Conservation (phyloP, 2,888 invertebrate genomes). For the Phortica magna region DNA sequence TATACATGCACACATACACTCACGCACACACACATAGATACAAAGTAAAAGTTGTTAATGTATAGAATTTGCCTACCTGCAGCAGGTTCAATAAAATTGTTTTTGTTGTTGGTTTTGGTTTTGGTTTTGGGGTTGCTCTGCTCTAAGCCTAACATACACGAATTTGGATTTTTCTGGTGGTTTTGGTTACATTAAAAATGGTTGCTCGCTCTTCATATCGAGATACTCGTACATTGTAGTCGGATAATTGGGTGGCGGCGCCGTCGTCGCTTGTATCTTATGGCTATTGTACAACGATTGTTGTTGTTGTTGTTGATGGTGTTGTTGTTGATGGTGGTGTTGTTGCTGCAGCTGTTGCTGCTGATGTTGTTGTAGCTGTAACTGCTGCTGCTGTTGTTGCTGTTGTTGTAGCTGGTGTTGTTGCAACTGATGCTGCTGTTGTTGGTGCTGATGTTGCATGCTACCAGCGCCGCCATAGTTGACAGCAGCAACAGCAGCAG, state of each 20-base stretch:
- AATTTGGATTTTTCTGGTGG: constrained; percentile 56
- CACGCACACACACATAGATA: constrained; percentile 36
- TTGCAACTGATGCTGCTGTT: constrained; percentile 39
- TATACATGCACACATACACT: constrained; percentile 19
- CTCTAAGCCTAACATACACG: constrained; percentile 8
- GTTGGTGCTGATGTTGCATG: constrained; percentile 39
- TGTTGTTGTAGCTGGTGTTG: constrained; percentile 46
- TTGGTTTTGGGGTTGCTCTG: constrained; percentile 35
- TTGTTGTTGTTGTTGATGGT: constrained; percentile 42
- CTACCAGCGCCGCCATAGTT: constrained; percentile 13
- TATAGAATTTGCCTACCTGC: constrained; percentile 37
- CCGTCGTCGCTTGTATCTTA: constrained; percentile 34
- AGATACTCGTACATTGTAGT: constrained; percentile 60
- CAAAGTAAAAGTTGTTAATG: constrained; percentile 28
- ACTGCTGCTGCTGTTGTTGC: constrained; percentile 35
- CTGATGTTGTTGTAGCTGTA: constrained; percentile 36
- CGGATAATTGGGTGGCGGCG: neutral
- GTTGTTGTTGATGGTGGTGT: constrained; percentile 50
- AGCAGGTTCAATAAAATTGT: constrained; percentile 39
- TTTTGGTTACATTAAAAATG: constrained; percentile 67
- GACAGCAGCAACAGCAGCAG: neutral
- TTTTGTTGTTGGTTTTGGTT: constrained; percentile 6
- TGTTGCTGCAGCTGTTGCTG: constrained; percentile 52
- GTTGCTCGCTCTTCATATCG: constrained; percentile 63
- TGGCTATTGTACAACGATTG: constrained; percentile 40